Percentiles rank a stretch among this genome's conserved stretches.
Evolutionary conservation across 1,140 invertebrate genomes (phyloP).

Genomic region (Drosophila ficusphila): DNA sequence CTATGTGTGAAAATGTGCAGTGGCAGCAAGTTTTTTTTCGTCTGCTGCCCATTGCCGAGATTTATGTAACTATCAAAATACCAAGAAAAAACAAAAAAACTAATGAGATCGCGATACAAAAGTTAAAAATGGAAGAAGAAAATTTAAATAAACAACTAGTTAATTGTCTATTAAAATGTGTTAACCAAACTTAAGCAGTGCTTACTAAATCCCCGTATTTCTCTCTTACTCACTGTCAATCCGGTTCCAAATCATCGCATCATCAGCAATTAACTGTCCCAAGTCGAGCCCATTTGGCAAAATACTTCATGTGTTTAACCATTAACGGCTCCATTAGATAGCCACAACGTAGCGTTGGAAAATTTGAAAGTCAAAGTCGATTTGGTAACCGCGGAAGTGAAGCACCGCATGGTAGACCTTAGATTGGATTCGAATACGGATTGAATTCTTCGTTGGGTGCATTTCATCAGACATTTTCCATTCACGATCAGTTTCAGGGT

Average conservation of each 20-base stretch:
- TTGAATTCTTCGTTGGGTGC: conserved; percentile 16
- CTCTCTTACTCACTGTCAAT: conserved; percentile 16
- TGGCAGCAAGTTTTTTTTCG: conserved; percentile 67
- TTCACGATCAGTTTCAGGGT: conserved; percentile 62
- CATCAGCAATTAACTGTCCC: conserved; percentile 41
- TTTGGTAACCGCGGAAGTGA: conserved; percentile 67
- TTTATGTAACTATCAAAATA: conserved; percentile 58
- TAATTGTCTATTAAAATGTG: conserved; percentile 63
- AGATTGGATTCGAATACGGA: conserved; percentile 8
- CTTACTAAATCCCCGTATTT: conserved; percentile 17
- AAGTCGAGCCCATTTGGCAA: conserved; percentile 47
- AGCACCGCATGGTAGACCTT: conserved; percentile 1
- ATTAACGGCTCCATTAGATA: conserved; percentile 48
- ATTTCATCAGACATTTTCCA: conserved; percentile 62
- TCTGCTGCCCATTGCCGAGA: conserved; percentile 61
- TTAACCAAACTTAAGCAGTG: conserved; percentile 29
- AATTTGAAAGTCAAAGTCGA: conserved; percentile 76
- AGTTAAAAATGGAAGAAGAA: conserved; percentile 50
- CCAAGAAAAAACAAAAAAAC: conserved; percentile 44
- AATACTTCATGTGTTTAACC: conserved; percentile 40
- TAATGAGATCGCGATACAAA: conserved; percentile 37
- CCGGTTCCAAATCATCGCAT: conserved; percentile 41
- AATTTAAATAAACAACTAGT: conserved; percentile 66
- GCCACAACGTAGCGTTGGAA: conserved; percentile 27
- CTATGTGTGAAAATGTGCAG: conserved; percentile 80